Evolutionary conservation across 2,797 vertebrate genomes (phyloP).

Genomic region (Hipposideros larvatus): DNA sequence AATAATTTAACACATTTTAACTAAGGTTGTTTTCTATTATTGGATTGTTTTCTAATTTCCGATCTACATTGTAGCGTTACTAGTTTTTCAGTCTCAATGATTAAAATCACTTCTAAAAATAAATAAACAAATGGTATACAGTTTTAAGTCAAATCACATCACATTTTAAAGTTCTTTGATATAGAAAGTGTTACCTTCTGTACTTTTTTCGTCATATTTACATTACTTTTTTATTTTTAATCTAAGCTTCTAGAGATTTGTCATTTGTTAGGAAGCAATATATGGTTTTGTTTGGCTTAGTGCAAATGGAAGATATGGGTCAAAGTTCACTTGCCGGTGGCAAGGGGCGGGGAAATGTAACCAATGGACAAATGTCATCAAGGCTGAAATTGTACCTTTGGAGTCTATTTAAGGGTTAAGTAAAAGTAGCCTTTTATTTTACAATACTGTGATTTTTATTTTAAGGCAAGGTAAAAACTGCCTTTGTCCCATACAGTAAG

Average conservation of each 20-base stretch:
- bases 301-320: background rate
- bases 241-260: background rate
- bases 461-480: background rate
- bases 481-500: background rate
- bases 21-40: background rate
- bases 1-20: slow-evolving; percentile 24
- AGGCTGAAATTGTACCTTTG: background rate
- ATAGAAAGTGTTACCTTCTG: background rate
- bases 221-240: slow-evolving; percentile 53
- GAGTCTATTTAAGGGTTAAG: background rate
- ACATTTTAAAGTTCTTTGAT: slow-evolving; percentile 7
- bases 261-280: background rate
- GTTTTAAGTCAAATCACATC: background rate
- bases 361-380: background rate
- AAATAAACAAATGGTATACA: background rate
- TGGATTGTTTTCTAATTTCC: background rate
- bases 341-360: background rate
- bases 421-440: background rate
- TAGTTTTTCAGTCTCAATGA: background rate
- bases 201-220: background rate
- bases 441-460: background rate
- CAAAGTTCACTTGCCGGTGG: background rate
- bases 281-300: background rate
- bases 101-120: slow-evolving; percentile 23
- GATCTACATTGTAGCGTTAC: background rate